phyloP scores from a whole-genome alignment of 2,797 vertebrate genomes.

The Rhadinocentrus ornatus region DNA sequence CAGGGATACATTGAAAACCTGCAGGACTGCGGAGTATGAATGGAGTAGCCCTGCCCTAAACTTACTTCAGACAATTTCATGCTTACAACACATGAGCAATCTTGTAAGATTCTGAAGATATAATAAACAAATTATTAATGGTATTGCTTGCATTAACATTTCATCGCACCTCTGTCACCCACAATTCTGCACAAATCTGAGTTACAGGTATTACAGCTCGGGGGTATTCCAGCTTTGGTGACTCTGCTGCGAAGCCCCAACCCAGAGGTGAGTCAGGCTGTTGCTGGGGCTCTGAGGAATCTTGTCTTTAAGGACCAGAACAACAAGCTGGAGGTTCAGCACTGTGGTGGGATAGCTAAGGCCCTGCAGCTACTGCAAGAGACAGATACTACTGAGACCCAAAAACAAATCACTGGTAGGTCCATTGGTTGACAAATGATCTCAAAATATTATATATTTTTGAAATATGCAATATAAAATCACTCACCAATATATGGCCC shows the following conservation, averaged over 20 bases:
- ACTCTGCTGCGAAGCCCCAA: constrained; percentile 84
- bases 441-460: not conserved
- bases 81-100: not conserved
- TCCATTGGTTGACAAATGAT: not conserved
- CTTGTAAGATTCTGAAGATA: not conserved
- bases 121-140: too few species aligned
- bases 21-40: too few species aligned
- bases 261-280: constrained; percentile 82
- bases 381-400: constrained; percentile 85
- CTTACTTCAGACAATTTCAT: too few species aligned
- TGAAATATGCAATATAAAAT: not conserved
- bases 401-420: constrained; percentile 92
- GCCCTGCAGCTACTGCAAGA: constrained; percentile 85
- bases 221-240: constrained; percentile 87
- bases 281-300: constrained; percentile 91
- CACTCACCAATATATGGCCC: not conserved
- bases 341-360: constrained; percentile 85
- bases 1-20: too few species aligned
- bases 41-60: too few species aligned
- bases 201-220: constrained; percentile 82
- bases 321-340: constrained; percentile 89
- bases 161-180: not conserved
- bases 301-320: constrained; percentile 85
- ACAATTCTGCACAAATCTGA: constrained; percentile 5
- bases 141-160: not conserved